A percentile compares a stretch with the other conserved stretches of the same genome.
These are phyloP conservation scores for Leptatherina wallacei DNA, from an alignment of 2,797 vertebrate species.

Conservation along the genomic window DNA sequence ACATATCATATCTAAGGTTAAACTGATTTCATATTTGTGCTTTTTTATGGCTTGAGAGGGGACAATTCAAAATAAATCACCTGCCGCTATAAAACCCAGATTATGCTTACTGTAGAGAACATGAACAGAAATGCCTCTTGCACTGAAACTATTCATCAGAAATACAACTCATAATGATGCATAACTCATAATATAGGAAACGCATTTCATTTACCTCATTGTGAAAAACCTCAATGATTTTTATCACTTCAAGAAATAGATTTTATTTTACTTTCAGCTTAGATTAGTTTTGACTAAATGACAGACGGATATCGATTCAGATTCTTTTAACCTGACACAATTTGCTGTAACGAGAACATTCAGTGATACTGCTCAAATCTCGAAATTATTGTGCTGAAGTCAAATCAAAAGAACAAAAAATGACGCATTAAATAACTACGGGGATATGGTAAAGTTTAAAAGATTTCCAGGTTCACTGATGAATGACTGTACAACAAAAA, in stretches of 20 bases:
- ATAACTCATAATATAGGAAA: not conserved
- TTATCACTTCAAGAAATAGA: slow-evolving; percentile 1
- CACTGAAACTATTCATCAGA: not conserved
- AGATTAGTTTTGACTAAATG: slow-evolving; percentile 5
- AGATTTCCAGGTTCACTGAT: slow-evolving; percentile 33
- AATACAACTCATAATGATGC: not conserved
- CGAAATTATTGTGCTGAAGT: not conserved
- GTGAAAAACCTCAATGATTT: not conserved
- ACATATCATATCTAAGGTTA: slow-evolving; percentile 3
- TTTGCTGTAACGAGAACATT: slow-evolving; percentile 66
- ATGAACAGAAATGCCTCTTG: slow-evolving; percentile 1
- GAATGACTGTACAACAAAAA: slow-evolving; percentile 48
- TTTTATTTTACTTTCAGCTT: not conserved
- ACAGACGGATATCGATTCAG: slow-evolving; percentile 29
- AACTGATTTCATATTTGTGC: not conserved
- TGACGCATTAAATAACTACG: slow-evolving; percentile 15
- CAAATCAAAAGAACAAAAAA: slow-evolving; percentile 20
- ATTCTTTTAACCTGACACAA: slow-evolving; percentile 61
- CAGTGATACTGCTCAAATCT: slow-evolving; percentile 23
- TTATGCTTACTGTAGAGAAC: slow-evolving; percentile 5
- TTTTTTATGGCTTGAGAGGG: slow-evolving; percentile 7
- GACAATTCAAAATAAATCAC: slow-evolving; percentile 4
- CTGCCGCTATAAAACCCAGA: not conserved
- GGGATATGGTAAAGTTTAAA: slow-evolving; percentile 24
- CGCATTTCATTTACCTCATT: not conserved